Conservation (phyloP, 2,888 invertebrate genomes). For the Camptogramma bilineatum region DNA sequence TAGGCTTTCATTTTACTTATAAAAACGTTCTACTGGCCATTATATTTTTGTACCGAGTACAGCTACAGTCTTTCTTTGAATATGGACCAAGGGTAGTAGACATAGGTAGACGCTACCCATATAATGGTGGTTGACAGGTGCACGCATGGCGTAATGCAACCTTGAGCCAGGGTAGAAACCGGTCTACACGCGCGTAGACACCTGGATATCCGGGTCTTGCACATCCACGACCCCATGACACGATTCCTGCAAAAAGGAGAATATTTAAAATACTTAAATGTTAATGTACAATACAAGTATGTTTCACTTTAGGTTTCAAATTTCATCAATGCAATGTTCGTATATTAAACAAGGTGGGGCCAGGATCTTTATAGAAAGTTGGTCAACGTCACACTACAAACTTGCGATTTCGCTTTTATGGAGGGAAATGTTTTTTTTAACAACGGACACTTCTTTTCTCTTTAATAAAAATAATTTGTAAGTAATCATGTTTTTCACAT, state of each 20-base stretch:
- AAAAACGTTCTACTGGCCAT: background rate
- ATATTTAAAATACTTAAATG: background rate
- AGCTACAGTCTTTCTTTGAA: constrained; percentile 15
- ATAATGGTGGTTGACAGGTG: constrained; percentile 66
- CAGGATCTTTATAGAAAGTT: background rate
- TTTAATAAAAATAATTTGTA: no score
- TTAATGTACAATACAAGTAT: background rate
- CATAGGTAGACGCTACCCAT: constrained; percentile 35
- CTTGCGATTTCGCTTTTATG: background rate
- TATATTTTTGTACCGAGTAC: constrained; percentile 7
- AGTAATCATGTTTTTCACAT: no score
- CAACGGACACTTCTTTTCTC: background rate
- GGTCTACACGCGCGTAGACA: constrained; percentile 74
- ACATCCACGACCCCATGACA: constrained; percentile 92
- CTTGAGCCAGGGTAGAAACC: constrained; percentile 77
- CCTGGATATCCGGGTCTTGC: constrained; percentile 87
- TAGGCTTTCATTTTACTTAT: background rate
- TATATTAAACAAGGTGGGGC: background rate
- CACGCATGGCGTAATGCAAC: constrained; percentile 76
- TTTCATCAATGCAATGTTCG: background rate
- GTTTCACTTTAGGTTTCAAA: background rate
- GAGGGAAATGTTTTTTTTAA: background rate
- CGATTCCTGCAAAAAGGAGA: constrained; percentile 84
- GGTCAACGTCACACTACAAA: background rate
- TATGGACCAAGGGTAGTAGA: no score